phyloP scores from a whole-genome alignment of 2,888 invertebrate species.

The Drosophila helvetica region DNA sequence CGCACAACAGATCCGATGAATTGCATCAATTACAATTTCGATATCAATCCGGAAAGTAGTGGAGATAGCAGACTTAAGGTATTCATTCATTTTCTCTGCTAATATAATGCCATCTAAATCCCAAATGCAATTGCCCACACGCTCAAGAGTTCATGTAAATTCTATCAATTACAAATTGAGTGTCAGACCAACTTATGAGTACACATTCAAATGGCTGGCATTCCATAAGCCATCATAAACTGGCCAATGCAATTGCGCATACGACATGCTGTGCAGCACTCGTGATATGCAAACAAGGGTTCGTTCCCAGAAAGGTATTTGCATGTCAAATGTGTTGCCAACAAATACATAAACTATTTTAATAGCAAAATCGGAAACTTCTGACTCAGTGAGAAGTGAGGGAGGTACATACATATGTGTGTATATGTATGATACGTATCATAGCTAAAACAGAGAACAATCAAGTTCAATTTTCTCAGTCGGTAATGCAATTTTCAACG shows the following conservation, averaged over 20 bases:
- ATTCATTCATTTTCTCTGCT: background rate
- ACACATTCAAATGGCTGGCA: no score
- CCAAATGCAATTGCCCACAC: background rate
- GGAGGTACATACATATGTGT: background rate
- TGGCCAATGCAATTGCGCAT: constrained; percentile 27
- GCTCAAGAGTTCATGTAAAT: constrained; percentile 15
- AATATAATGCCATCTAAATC: background rate
- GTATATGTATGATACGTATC: background rate
- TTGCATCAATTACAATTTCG: constrained; percentile 24
- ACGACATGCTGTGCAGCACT: constrained; percentile 15
- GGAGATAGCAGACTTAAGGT: no score
- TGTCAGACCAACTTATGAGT: constrained; percentile 19
- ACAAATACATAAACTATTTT: constrained; percentile 22
- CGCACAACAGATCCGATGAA: constrained; percentile 1
- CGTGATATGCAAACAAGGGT: constrained; percentile 38
- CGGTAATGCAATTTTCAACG: constrained; percentile 14
- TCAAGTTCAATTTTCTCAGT: constrained; percentile 18
- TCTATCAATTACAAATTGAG: constrained; percentile 28
- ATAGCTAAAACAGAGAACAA: constrained; percentile 2
- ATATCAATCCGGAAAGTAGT: background rate
- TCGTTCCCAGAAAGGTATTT: constrained; percentile 6
- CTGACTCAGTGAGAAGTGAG: background rate
- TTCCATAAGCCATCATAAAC: constrained; percentile 29
- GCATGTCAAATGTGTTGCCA: constrained; percentile 26
- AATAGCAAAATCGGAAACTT: constrained; percentile 22